phyloP scores from a whole-genome alignment of 1,140 invertebrate species.

The Atta colombica region DNA sequence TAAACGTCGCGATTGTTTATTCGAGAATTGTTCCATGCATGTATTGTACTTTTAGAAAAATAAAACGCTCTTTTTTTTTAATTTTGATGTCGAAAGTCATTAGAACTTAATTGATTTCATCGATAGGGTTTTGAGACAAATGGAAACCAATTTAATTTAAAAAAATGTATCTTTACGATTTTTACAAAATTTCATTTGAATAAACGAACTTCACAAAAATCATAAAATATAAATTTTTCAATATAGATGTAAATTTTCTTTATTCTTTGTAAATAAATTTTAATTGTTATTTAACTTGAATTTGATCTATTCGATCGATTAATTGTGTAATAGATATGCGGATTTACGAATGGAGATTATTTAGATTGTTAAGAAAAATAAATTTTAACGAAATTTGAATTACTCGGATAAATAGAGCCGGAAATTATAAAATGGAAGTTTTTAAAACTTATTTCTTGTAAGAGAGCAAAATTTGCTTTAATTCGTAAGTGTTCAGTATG shows the following conservation, averaged over 20 bases:
- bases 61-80: neutral
- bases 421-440: neutral
- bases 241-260: too few relatives aligned
- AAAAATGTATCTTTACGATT: neutral
- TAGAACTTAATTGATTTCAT: slow-evolving; percentile 15
- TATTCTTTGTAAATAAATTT: too few relatives aligned
- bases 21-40: neutral
- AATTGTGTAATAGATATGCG: too few relatives aligned
- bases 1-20: neutral
- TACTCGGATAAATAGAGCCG: neutral
- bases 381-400: neutral
- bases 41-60: slow-evolving; percentile 6
- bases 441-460: neutral
- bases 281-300: too few relatives aligned
- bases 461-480: neutral
- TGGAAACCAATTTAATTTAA: neutral
- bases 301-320: too few relatives aligned
- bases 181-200: neutral
- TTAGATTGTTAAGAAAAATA: neutral
- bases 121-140: neutral
- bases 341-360: neutral
- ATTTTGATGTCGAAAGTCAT: neutral
- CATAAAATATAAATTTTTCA: neutral
- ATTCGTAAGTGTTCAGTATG: neutral
- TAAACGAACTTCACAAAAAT: neutral